These are phyloP conservation scores for Callipepla californica DNA, from an alignment of 2,113 vertebrate genomes.

Conservation along the genomic window DNA sequence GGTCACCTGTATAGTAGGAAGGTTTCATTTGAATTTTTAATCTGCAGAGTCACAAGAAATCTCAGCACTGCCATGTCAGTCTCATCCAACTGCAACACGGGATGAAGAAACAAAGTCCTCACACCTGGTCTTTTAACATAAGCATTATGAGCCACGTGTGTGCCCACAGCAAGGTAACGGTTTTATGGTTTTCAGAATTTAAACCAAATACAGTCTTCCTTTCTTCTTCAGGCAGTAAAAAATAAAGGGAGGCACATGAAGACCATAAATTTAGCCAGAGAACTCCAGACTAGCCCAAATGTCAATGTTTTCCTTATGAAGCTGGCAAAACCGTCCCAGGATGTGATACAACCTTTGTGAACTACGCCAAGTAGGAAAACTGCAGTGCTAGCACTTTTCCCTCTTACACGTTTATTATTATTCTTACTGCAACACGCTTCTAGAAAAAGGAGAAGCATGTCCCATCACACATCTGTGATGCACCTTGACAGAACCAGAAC, in stretches of 20 bases:
- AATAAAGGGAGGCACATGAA: background rate
- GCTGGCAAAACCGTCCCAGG: constrained; percentile 14
- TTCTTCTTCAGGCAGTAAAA: background rate
- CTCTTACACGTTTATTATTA: background rate
- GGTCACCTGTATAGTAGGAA: background rate
- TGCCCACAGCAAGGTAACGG: background rate
- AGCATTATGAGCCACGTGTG: background rate
- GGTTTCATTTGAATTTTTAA: background rate
- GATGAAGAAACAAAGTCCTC: background rate
- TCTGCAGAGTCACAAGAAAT: background rate
- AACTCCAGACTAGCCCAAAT: background rate
- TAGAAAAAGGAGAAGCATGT: background rate
- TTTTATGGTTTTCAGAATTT: background rate
- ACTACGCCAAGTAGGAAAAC: background rate
- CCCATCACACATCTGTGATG: background rate
- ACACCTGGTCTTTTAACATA: background rate
- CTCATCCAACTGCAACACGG: background rate
- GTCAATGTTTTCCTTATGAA: background rate
- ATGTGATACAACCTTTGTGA: background rate
- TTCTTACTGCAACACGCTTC: background rate
- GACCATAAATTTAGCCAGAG: background rate
- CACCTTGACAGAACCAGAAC: background rate
- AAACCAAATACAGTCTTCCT: background rate
- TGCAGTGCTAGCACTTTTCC: background rate
- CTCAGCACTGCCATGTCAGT: background rate